These are phyloP conservation scores for Nymphalis polychloros DNA, from an alignment of 2,888 invertebrate genomes.

Conservation along the genomic window DNA sequence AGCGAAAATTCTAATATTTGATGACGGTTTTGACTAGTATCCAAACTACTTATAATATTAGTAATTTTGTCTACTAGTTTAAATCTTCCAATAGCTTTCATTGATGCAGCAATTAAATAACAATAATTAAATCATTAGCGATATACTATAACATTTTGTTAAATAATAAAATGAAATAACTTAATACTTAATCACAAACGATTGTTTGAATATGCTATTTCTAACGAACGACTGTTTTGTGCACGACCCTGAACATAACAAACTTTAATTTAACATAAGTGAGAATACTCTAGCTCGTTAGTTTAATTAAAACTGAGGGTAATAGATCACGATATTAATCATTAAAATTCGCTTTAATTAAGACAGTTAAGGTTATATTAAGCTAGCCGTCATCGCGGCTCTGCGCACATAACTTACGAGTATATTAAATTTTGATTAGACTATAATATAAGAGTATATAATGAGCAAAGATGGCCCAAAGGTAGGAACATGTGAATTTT, in stretches of 20 bases:
- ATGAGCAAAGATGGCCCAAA: no score
- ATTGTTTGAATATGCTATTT: not conserved
- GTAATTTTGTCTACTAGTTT: no score
- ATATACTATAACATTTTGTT: no score
- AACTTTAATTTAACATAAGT: conserved; percentile 22
- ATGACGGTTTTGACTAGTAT: no score
- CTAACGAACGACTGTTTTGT: conserved; percentile 11
- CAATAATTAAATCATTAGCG: no score
- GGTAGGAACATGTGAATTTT: no score
- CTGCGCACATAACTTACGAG: conserved; percentile 9
- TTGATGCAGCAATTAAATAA: no score
- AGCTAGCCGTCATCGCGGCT: not conserved
- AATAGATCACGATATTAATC: conserved; percentile 32
- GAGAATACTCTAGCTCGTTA: conserved; percentile 28
- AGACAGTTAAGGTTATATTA: conserved; percentile 28
- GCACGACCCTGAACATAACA: conserved; percentile 11
- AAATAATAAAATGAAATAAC: not conserved
- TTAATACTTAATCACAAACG: not conserved
- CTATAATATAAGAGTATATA: no score
- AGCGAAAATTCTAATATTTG: no score
- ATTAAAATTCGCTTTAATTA: conserved; percentile 29
- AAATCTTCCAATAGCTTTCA: no score
- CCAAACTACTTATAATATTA: no score
- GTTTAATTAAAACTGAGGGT: conserved; percentile 35
- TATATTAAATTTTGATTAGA: not conserved